Evolutionary conservation across 2,797 vertebrate genomes (phyloP), one percentile per base, ranked within the genome.

Genomic region (Microchirus variegatus): DNA sequence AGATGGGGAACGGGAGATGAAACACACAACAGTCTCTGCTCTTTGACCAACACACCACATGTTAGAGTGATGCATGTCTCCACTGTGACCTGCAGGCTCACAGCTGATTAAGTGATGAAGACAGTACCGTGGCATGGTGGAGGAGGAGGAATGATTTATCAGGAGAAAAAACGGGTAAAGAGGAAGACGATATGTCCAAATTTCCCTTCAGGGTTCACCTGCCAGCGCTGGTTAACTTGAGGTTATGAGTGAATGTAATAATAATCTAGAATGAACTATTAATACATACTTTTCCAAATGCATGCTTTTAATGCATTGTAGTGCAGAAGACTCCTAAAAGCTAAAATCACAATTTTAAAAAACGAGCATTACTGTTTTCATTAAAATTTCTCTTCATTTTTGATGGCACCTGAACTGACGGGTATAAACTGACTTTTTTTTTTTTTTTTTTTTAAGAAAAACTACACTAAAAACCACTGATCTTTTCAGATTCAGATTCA

Each of bases 21-120:
- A 13, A 63, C 47, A 22, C 36, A 42, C 35, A 42, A 54, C 26
- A 41, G 59, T 40, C 22, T 37, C 10, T 35, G 43, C 37, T 40
- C 11, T 40, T 9, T 13, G 13, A 57, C n/a, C 53, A 15, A 26
- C 40, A 31, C n/a, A 18, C 19, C 40, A 52, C 35, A 9, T 3
- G 50, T 12, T 13, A 13, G 50, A 45, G 57, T 31, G 31, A 57
- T 61, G 63, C 37, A 16, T 1, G 42, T 55, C 54, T 54, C 8
- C 4, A 8, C 60, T 63, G 40, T 13, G 35, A 46, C 66, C 42
- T 7, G 17, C 10, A 50, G 47, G 48, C 63, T 17, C 0, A 10
- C 64, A 47, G 49, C 48, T 38, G 68, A 75, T 42, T 56, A 59
- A 50, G 55, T 1, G 49, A 56, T 46, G 50, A 53, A 43, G 49